Evolutionary conservation across 92 coral and sea anemone species (phyloP).

Genomic region (Galaxea fascicularis): DNA sequence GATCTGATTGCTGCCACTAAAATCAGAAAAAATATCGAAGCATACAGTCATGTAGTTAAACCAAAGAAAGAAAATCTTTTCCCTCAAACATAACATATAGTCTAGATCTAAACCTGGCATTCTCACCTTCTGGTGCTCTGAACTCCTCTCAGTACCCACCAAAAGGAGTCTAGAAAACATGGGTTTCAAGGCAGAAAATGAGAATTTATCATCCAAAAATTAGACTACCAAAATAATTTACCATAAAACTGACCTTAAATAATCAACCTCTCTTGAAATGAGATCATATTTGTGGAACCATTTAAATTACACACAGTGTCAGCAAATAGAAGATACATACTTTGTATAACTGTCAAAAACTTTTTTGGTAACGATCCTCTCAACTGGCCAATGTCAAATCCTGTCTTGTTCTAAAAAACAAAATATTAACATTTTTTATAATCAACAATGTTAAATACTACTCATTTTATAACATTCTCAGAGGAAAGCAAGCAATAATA

Average conservation of each 20-base stretch:
- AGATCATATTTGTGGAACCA: background rate
- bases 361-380: slow-evolving; percentile 84
- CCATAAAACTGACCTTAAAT: too few species aligned
- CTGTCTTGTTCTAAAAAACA: slow-evolving; percentile 74
- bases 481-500: too few species aligned
- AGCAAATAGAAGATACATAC: slow-evolving; percentile 18
- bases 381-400: slow-evolving; percentile 80
- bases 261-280: too few species aligned
- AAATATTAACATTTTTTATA: background rate
- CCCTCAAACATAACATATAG: too few species aligned
- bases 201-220: background rate
- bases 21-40: slow-evolving; percentile 8
- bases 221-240: background rate
- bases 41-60: background rate
- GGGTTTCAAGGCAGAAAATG: background rate
- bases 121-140: slow-evolving; percentile 74
- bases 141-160: slow-evolving; percentile 75
- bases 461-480: too few species aligned
- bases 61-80: background rate
- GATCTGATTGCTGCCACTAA: slow-evolving; percentile 75
- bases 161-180: slow-evolving; percentile 66
- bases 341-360: slow-evolving; percentile 75
- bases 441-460: background rate
- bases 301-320: background rate
- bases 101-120: background rate